These are phyloP conservation scores for Gephyroberyx darwinii DNA, from an alignment of 2,797 vertebrate genomes.

Conservation along the genomic window DNA sequence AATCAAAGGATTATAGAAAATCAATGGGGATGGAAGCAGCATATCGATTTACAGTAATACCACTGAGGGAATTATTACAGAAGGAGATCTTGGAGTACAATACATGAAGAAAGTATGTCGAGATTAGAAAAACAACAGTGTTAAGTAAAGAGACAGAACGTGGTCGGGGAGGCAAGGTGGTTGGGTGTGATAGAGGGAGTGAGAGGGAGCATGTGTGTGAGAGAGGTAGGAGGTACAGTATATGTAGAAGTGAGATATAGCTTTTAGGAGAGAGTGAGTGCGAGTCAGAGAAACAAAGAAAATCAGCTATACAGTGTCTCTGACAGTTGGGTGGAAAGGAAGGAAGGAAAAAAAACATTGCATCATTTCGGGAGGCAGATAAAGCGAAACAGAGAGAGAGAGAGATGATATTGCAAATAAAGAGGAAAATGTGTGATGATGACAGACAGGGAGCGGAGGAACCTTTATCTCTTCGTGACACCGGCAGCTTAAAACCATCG, in stretches of 20 bases:
- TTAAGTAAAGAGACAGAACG: not conserved
- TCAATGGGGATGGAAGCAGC: slow-evolving; percentile 19
- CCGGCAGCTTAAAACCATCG: slow-evolving; percentile 69
- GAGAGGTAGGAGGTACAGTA: slow-evolving; percentile 14
- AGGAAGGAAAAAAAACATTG: slow-evolving; percentile 59
- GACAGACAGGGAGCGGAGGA: slow-evolving; percentile 62
- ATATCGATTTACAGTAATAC: slow-evolving; percentile 37
- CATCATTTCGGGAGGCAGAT: slow-evolving; percentile 65
- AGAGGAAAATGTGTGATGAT: slow-evolving; percentile 73
- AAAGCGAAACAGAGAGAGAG: slow-evolving; percentile 57
- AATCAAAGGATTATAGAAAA: slow-evolving; percentile 47
- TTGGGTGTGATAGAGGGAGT: too few relatives aligned
- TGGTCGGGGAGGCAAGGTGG: slow-evolving; percentile 14
- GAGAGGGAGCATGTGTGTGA: too few relatives aligned
- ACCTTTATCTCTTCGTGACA: slow-evolving; percentile 72
- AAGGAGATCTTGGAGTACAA: slow-evolving; percentile 28
- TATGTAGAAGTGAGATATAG: slow-evolving; percentile 29
- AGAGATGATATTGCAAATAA: slow-evolving; percentile 72
- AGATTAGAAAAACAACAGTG: not conserved
- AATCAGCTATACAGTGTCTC: slow-evolving; percentile 65
- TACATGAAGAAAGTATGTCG: slow-evolving; percentile 4
- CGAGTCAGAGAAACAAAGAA: slow-evolving; percentile 2
- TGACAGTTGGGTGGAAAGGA: slow-evolving; percentile 72
- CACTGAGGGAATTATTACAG: slow-evolving; percentile 32
- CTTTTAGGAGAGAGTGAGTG: slow-evolving; percentile 18